Percentiles rank a stretch among this genome's conserved stretches.
Conservation (phyloP, 2,888 invertebrate genomes). For the Lagria hirta region DNA sequence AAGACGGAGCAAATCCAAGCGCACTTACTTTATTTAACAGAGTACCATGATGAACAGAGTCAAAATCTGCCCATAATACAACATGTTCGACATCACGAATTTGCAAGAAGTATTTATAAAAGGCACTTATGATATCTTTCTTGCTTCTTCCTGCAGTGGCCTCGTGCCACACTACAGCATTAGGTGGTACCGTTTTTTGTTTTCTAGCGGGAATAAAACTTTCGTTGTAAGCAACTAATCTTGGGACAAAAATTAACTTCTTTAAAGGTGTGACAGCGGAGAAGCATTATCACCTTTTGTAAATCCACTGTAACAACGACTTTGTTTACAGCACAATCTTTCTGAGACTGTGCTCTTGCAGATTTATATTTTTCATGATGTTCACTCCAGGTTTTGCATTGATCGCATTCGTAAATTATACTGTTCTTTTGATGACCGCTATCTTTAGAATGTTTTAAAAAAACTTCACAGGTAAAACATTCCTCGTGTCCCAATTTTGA, state of each 20-base stretch:
- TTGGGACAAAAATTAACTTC: constrained; percentile 11
- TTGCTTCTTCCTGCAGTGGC: constrained; percentile 24
- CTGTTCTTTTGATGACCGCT: constrained; percentile 19
- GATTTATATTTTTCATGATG: constrained; percentile 16
- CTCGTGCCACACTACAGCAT: constrained; percentile 30
- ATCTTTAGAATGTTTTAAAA: constrained; percentile 14
- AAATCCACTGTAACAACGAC: constrained; percentile 11
- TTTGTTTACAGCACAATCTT: constrained; percentile 9
- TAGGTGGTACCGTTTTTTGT: constrained; percentile 13
- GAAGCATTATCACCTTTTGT: constrained; percentile 25
- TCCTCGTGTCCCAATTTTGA: constrained; percentile 25
- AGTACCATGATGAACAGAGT: too few species aligned
- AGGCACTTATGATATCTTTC: constrained; percentile 28
- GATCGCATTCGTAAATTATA: constrained; percentile 15
- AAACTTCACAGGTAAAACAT: constrained; percentile 24
- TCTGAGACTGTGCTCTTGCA: constrained; percentile 16
- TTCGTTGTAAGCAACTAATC: constrained; percentile 28
- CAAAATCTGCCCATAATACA: too few species aligned
- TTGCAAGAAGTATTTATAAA: too few species aligned
- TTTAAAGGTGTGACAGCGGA: constrained; percentile 19
- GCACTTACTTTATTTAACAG: too few species aligned
- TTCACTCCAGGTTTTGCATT: constrained; percentile 19
- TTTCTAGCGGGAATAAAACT: constrained; percentile 28
- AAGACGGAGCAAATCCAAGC: too few species aligned
- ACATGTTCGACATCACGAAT: too few species aligned